Conservation (phyloP, 1,140 invertebrate species). For the Apolygus lucorum region DNA sequence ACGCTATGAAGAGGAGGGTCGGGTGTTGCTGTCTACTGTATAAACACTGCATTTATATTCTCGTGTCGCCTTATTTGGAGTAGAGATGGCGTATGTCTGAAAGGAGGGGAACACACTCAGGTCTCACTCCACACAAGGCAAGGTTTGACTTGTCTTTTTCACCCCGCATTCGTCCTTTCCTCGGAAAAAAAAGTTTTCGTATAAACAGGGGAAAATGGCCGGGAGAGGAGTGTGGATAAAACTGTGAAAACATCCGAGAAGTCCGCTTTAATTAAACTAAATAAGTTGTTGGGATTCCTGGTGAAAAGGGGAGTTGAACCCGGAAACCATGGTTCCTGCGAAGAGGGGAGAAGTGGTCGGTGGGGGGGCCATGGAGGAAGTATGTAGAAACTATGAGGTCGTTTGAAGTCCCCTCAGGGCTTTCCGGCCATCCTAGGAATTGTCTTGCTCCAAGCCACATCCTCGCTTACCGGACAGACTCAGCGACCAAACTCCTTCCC, state of each 20-base stretch:
- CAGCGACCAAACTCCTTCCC: no score
- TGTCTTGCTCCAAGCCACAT: background rate
- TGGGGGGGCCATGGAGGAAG: background rate
- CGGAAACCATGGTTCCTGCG: background rate
- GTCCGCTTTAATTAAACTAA: conserved; percentile 19
- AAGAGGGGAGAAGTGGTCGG: background rate
- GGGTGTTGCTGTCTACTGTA: conserved; percentile 15
- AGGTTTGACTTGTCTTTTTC: background rate
- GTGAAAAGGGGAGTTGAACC: background rate
- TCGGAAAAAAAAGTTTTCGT: background rate
- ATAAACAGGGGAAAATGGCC: background rate
- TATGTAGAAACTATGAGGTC: background rate
- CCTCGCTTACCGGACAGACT: no score
- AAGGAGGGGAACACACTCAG: background rate
- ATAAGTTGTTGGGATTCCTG: conserved; percentile 25
- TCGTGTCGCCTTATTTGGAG: background rate
- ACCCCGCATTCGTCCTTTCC: background rate
- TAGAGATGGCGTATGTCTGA: conserved; percentile 5
- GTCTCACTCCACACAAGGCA: background rate
- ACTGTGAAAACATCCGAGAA: background rate
- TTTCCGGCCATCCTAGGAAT: conserved; percentile 8
- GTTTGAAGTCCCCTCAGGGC: conserved; percentile 1
- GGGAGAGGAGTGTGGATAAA: background rate
- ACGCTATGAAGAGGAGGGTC: background rate
- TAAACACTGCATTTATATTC: conserved; percentile 26